These are phyloP conservation scores for Pantherophis guttatus DNA, from an alignment of 2,113 vertebrate species.

Conservation along the genomic window DNA sequence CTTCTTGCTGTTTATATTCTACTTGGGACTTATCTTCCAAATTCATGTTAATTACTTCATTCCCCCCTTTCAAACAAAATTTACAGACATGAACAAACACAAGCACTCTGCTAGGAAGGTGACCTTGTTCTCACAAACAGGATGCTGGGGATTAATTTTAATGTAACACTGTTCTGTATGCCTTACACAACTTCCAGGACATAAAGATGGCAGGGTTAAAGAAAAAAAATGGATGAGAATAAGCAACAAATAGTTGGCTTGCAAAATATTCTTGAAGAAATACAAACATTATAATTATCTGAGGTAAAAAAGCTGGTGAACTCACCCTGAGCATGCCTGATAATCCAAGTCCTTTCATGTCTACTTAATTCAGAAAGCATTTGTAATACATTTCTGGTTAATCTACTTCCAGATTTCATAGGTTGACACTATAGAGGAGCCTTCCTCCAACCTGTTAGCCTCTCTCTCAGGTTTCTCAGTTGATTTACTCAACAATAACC, in stretches of 20 bases:
- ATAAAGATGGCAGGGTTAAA: neutral
- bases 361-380: neutral
- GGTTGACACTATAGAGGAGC: neutral
- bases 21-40: constrained; percentile 46
- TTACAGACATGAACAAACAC: constrained; percentile 53
- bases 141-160: constrained; percentile 52
- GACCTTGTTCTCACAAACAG: constrained; percentile 56
- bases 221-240: constrained; percentile 12
- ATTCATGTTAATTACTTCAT: constrained; percentile 59
- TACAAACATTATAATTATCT: neutral
- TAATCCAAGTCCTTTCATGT: neutral
- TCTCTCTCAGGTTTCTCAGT: neutral
- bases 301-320: neutral
- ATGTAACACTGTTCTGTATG: constrained; percentile 36
- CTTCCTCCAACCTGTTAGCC: neutral
- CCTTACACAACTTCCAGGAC: constrained; percentile 35
- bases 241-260: constrained; percentile 12
- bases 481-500: neutral
- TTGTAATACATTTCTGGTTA: neutral
- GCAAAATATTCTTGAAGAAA: constrained; percentile 26
- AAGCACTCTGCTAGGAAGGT: constrained; percentile 59
- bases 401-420: neutral
- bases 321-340: neutral
- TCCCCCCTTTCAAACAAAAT: constrained; percentile 54
- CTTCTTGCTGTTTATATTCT: constrained; percentile 55